Evolutionary conservation across 2,797 vertebrate species (phyloP), one percentile per base, ranked within the genome.

Genomic region (Tolypeutes matacus): DNA sequence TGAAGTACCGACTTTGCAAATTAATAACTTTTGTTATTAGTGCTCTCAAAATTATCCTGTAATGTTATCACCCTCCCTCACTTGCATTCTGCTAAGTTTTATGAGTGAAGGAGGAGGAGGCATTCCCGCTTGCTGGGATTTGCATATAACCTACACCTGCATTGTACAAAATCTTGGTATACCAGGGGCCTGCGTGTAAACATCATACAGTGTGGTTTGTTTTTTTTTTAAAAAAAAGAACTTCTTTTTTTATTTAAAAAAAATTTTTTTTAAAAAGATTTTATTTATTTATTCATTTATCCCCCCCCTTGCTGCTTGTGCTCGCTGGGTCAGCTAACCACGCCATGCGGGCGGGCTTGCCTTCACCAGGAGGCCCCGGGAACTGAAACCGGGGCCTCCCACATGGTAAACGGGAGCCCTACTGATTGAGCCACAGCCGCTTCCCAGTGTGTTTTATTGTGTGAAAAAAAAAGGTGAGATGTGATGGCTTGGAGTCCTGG

Each of bases 1-100:
- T 58, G 25, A 91, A 91, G 65, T 42, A 34, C n/a, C 60, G 39
- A 51, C 46, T 91, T 89, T 77, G 75, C 56, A 78, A 92, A 77
- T 70, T 81, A 60, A 82, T 67, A 81, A 12, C 73, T 87, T 84
- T 67, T 87, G 83, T 15, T 89, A 58, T 73, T 21, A 85, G 46
- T 11, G 31, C 14, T 5, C 36, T 84, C 31, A 60, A 60, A 81
- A 46, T 65, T 51, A 56, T 51, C 82, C 65, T 72, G 34, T 67
- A 8, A 34, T 11, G 10, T 0, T 12, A 21, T 56, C 56, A 3
- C 73, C 29, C 5, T 77, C 21, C 64, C 82, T 87, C 21, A 13
- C 58, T 67, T 73, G 78, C 51, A 53, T 53, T 46, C 39, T 42
- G 60, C 17, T 70, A 17, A 1, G 39, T 25, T 80, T 89, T 86